Evolutionary conservation across 2,888 invertebrate genomes (phyloP), one percentile per base, ranked within the genome.

Genomic region (Allolobophora icterica): DNA sequence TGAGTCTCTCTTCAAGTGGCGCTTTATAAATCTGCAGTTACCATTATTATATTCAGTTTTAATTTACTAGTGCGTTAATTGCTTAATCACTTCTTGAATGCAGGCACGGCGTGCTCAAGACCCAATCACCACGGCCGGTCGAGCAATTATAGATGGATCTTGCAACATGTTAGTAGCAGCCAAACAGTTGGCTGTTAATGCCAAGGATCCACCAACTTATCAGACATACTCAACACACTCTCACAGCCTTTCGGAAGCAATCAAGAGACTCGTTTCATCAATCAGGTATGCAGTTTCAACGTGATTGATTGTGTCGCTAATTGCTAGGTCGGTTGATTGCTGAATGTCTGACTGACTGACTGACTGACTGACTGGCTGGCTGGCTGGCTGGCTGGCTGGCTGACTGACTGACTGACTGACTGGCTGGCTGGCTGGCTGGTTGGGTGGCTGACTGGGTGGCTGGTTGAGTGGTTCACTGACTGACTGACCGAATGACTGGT

Each of bases 201-300:
- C 99, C 0, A 97, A 97, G 93, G 99, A 99, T 96, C 97, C 98
- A 5, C 96, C 97, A 1, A 98, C 98, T 38, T 99, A 99, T 98
- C 99, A 99, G 95, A 96, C 97, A 92, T 97, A 99, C 92, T 98
- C 99, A 0, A 97, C 97, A 93, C 98, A 99, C 96, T 98, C 98
- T 95, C 99, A 98, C 95, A 97, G 97, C 90, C 99, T 99, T 0
- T 99, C 99, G 0, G 99, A 99, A 95, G 98, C 98, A 45, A 99
- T 99, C 94, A 99, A 99, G 96, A 97, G 97, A 24, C 96, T 99
- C 11, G 98, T 99, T 11, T 97, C 98, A 30, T 98, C 98, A 92
- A 98, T 99, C 93, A 97, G 97, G 96, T 97, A 94, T 91, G 93
- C 92, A 5, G 6, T 24, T 52, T 21, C 1, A 30, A 15, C 0